Conservation (phyloP, 2,113 vertebrate species). For the Canis aureus region DNA sequence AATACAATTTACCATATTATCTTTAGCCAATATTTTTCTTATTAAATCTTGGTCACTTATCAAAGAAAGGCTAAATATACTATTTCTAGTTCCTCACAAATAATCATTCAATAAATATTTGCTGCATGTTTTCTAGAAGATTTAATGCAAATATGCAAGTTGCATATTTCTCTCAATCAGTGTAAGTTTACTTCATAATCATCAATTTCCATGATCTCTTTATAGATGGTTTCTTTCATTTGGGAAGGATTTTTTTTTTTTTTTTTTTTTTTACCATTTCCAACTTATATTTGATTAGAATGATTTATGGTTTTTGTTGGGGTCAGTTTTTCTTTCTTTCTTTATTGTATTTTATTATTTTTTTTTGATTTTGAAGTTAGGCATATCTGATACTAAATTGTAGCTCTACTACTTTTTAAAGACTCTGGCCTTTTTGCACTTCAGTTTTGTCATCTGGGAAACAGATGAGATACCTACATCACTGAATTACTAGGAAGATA, state of each 20-base stretch:
- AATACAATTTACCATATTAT: background rate
- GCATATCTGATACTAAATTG: background rate
- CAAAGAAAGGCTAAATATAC: background rate
- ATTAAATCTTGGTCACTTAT: background rate
- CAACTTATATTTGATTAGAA: background rate
- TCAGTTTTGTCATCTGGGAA: background rate
- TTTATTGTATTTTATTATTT: too few relatives aligned
- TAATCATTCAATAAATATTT: background rate
- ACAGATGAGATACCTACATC: background rate
- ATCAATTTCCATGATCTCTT: background rate
- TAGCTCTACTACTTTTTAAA: background rate
- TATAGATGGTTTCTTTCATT: background rate
- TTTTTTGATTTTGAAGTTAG: background rate
- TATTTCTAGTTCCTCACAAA: conserved; percentile 5
- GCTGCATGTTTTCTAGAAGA: background rate
- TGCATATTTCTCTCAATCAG: background rate
- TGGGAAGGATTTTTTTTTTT: background rate
- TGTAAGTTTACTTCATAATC: background rate
- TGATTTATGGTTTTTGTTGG: background rate
- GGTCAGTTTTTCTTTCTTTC: too few relatives aligned
- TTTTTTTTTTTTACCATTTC: background rate
- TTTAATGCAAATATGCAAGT: background rate
- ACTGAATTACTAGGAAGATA: background rate
- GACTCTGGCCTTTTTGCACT: background rate
- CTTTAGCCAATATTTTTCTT: conserved; percentile 2